A percentile compares a stretch with the other conserved stretches of the same genome.
phyloP scores from a whole-genome alignment of 64 coral and sea anemone genomes.

The Stichodactyla helianthus region DNA sequence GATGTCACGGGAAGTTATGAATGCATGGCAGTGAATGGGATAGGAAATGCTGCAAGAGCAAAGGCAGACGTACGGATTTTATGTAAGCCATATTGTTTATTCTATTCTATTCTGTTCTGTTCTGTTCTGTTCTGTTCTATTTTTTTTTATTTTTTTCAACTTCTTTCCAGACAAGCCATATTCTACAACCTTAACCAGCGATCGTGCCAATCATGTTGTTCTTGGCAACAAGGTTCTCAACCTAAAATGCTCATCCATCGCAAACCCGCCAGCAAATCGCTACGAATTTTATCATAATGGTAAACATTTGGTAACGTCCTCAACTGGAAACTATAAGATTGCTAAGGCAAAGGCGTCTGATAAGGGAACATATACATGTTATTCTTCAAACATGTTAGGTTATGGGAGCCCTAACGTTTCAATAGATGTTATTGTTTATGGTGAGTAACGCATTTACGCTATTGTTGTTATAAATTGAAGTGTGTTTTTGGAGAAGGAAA shows the following conservation, averaged over 20 bases:
- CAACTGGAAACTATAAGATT: slow-evolving; percentile 33
- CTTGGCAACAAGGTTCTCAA: slow-evolving; percentile 48
- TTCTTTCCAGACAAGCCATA: slow-evolving; percentile 55
- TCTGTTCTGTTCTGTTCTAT: background rate
- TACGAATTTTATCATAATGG: slow-evolving; percentile 63
- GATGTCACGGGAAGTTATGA: slow-evolving; percentile 43
- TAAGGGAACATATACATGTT: slow-evolving; percentile 48
- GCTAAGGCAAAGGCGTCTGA: slow-evolving; percentile 33
- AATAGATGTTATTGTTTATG: slow-evolving; percentile 11
- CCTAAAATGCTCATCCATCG: slow-evolving; percentile 55
- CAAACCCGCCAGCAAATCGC: slow-evolving; percentile 56
- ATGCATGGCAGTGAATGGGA: slow-evolving; percentile 66
- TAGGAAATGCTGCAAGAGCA: slow-evolving; percentile 32
- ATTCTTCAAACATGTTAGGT: slow-evolving; percentile 50
- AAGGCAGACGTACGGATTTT: background rate
- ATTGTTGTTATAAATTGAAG: background rate
- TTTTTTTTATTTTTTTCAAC: background rate
- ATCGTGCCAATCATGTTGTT: slow-evolving; percentile 47
- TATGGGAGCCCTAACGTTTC: slow-evolving; percentile 11
- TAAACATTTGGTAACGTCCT: slow-evolving; percentile 14
- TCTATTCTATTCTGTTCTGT: background rate
- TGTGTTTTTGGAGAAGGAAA: too few relatives aligned
- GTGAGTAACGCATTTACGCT: slow-evolving; percentile 5
- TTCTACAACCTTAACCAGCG: slow-evolving; percentile 33
- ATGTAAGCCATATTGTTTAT: background rate